Percentiles rank a stretch among this genome's conserved stretches.
Evolutionary conservation across 35 echinoderm and acorn worm species (phyloP).

Genomic region (Heliocidaris tuberculata): DNA sequence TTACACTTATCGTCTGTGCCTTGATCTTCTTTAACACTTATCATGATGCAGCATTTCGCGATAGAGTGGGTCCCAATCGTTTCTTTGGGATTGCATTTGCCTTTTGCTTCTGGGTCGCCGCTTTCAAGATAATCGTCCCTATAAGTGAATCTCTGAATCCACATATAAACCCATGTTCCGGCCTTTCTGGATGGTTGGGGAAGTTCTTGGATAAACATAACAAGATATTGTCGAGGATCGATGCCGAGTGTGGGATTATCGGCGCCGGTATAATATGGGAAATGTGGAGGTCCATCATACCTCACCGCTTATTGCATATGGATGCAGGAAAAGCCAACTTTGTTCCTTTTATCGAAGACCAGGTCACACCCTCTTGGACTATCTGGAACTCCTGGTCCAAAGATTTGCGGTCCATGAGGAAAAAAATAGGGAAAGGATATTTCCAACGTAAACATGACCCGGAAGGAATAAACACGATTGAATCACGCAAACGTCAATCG

Average conservation of each 20-base stretch:
- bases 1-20: not conserved
- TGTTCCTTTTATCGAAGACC: not conserved
- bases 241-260: not conserved
- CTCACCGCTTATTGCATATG: not conserved
- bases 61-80: not conserved
- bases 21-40: constrained; percentile 8
- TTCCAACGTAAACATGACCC: not conserved
- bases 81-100: not conserved
- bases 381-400: not conserved
- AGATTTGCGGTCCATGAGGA: not conserved
- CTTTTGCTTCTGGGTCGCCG: not conserved
- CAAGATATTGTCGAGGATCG: not conserved
- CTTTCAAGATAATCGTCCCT: not conserved
- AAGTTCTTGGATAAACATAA: not conserved
- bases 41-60: not conserved
- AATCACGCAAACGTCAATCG: not conserved
- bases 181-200: not conserved
- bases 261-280: not conserved
- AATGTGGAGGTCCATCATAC: not conserved
- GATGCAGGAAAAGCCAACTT: not conserved
- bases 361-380: not conserved
- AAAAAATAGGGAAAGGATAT: not conserved
- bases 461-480: not conserved
- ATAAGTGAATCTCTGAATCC: not conserved
- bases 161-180: not conserved